Percentiles rank a stretch among this genome's conserved stretches.
These are phyloP conservation scores for Eurystomus gularis DNA, from an alignment of 2,113 vertebrate species.

Conservation along the genomic window DNA sequence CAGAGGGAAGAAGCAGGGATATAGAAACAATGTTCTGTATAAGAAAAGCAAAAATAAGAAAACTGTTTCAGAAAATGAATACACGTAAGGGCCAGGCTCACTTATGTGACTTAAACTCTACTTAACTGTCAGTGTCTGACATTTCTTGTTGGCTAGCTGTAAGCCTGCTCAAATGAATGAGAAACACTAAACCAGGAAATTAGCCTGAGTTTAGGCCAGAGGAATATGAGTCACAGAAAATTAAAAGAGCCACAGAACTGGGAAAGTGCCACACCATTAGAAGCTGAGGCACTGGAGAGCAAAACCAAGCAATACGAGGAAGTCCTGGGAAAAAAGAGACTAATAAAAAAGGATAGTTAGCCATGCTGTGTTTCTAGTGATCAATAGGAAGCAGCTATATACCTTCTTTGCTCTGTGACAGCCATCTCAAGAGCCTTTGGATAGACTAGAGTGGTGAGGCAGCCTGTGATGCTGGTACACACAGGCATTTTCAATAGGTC, in stretches of 20 bases:
- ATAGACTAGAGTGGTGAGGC: neutral
- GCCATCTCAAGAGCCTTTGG: neutral
- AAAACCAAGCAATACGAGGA: neutral
- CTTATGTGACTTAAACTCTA: neutral
- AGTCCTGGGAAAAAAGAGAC: neutral
- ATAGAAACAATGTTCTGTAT: rapidly evolving
- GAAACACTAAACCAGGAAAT: neutral
- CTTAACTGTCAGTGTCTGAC: neutral
- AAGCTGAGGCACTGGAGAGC: neutral
- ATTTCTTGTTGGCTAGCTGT: neutral
- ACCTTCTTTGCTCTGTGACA: neutral
- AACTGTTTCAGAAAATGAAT: neutral
- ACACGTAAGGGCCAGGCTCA: neutral
- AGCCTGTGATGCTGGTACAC: neutral
- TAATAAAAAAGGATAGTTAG: neutral
- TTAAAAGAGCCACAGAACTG: neutral
- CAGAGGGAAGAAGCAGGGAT: neutral
- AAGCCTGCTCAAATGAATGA: neutral
- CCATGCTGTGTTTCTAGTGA: neutral
- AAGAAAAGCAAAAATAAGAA: neutral
- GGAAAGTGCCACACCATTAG: neutral
- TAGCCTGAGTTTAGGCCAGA: neutral
- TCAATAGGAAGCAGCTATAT: neutral
- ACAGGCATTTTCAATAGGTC: neutral
- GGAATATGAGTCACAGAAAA: neutral